These are phyloP conservation scores for Morbakka virulenta DNA, from an alignment of 30 jellyfish, hydroid and myxozoan species.

Conservation along the genomic window DNA sequence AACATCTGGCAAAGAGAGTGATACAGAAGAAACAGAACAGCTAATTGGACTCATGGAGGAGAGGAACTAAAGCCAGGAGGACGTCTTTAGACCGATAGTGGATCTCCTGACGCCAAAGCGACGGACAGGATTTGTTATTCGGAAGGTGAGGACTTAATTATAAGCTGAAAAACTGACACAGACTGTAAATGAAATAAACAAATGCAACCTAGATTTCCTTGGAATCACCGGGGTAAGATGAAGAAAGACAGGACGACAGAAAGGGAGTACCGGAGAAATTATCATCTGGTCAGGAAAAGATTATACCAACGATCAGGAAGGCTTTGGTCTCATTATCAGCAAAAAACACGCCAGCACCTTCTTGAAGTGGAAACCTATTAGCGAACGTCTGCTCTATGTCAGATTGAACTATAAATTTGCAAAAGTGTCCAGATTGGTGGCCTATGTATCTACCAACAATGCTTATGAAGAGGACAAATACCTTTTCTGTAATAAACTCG, in stretches of 20 bases:
- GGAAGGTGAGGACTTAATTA: background rate
- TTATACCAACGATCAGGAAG: background rate
- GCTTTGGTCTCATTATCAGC: background rate
- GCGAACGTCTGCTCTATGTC: background rate
- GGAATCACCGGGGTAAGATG: background rate
- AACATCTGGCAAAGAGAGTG: background rate
- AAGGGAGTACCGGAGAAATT: background rate
- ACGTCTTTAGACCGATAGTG: background rate
- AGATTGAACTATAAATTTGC: background rate
- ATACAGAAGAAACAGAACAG: background rate
- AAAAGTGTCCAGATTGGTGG: background rate
- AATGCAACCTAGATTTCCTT: background rate
- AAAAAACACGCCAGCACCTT: background rate
- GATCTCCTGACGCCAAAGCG: background rate
- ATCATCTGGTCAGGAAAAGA: background rate
- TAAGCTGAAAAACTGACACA: background rate
- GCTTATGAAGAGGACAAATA: background rate
- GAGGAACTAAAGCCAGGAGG: background rate
- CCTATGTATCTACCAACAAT: background rate
- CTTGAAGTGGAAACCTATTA: background rate
- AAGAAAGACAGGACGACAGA: background rate
- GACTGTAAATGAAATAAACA: background rate
- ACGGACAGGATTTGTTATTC: background rate
- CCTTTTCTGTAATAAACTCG: background rate
- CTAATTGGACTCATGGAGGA: background rate